Percentiles rank a stretch among this genome's conserved stretches.
Evolutionary conservation across 2,113 vertebrate genomes (phyloP).

Genomic region (Ranitomeya imitator): DNA sequence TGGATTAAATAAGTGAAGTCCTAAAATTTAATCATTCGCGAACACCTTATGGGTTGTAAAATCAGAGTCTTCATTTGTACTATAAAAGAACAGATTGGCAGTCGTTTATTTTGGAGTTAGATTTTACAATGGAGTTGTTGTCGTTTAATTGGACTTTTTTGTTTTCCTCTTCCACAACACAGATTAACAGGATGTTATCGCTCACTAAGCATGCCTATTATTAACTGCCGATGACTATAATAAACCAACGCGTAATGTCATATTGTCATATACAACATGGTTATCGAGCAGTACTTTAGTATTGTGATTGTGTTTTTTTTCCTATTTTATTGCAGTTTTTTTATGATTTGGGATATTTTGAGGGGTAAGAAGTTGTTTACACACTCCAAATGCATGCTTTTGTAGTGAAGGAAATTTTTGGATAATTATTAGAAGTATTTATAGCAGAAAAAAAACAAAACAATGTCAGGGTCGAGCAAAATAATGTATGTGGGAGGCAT

Average conservation of each 20-base stretch:
- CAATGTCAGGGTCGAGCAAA: too few species aligned
- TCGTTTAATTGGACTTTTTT: constrained; percentile 19
- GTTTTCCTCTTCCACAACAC: constrained; percentile 4
- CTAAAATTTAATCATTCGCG: constrained; percentile 5
- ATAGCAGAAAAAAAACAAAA: too few species aligned
- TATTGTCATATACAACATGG: constrained; percentile 33
- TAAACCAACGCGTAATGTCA: constrained; percentile 23
- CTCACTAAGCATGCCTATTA: constrained; percentile 22
- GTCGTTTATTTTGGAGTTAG: neutral
- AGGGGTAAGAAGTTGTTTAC: neutral
- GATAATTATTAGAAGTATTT: neutral
- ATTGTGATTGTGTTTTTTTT: constrained; percentile 1
- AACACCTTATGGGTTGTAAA: constrained; percentile 23
- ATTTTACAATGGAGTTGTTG: constrained; percentile 20
- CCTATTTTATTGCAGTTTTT: constrained; percentile 8
- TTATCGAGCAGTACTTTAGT: constrained; percentile 12
- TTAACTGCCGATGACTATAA: constrained; percentile 35
- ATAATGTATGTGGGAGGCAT: too few species aligned
- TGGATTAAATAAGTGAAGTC: constrained; percentile 11
- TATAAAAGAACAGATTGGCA: constrained; percentile 12
- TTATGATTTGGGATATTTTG: neutral
- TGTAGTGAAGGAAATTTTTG: neutral
- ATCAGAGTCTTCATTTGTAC: neutral
- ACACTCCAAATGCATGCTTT: neutral
- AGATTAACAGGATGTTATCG: constrained; percentile 34